Conservation (phyloP, 2,888 invertebrate species). For the Tetropium fuscum region DNA sequence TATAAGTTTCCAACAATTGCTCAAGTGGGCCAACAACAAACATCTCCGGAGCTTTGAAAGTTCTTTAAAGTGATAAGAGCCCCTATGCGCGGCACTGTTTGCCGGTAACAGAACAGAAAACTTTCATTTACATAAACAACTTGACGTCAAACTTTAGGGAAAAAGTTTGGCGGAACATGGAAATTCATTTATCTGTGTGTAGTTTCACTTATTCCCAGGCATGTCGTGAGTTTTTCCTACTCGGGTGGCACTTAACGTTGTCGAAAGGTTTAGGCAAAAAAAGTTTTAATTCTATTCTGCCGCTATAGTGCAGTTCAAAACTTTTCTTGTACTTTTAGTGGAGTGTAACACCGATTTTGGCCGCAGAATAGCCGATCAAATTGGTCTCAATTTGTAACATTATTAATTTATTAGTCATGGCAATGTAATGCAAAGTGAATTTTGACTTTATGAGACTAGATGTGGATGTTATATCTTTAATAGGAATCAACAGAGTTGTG, state of each 20-base stretch:
- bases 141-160: slow-evolving; percentile 18
- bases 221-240: background rate
- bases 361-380: no score
- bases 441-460: no score
- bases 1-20: slow-evolving; percentile 20
- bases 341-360: no score
- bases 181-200: slow-evolving; percentile 21
- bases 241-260: background rate
- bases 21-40: slow-evolving; percentile 41
- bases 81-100: slow-evolving; percentile 18
- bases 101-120: slow-evolving; percentile 22
- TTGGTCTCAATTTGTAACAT: no score
- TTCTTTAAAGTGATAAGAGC: slow-evolving; percentile 26
- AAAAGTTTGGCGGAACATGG: slow-evolving; percentile 4
- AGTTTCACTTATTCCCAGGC: background rate
- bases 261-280: background rate
- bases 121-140: slow-evolving; percentile 30
- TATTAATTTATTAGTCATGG: no score
- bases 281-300: no score
- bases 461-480: no score
- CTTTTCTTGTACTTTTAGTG: no score
- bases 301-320: no score
- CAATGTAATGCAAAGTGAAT: no score
- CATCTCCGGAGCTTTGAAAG: slow-evolving; percentile 26
- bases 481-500: no score